phyloP scores from a whole-genome alignment of 1,140 invertebrate species.

The Camponotus pennsylvanicus region DNA sequence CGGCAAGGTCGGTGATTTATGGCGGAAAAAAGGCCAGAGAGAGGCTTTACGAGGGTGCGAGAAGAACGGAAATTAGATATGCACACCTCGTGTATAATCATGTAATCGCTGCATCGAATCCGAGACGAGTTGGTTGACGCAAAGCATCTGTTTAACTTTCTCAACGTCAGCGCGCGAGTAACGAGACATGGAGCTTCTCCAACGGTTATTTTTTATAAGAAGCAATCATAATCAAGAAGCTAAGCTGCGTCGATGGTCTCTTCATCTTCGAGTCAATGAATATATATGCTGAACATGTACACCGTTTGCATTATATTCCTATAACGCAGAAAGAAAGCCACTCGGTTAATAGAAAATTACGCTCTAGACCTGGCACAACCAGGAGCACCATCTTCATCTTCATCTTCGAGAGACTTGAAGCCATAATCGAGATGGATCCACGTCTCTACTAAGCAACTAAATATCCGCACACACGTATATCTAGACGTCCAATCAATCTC shows the following conservation, averaged over 20 bases:
- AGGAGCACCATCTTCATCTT: background rate
- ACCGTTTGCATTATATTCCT: background rate
- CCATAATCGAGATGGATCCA: background rate
- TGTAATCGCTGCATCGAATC: background rate
- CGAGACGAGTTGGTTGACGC: background rate
- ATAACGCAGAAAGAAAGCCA: background rate
- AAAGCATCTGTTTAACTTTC: background rate
- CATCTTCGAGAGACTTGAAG: background rate
- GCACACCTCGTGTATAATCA: background rate
- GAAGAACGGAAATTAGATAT: conserved; percentile 22
- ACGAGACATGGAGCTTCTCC: background rate
- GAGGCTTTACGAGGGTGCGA: background rate
- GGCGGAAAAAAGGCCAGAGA: background rate
- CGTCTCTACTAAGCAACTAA: background rate
- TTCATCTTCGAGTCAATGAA: background rate
- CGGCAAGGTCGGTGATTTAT: conserved; percentile 42
- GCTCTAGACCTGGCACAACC: background rate
- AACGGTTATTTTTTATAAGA: background rate
- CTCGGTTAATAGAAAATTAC: background rate
- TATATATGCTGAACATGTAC: no score
- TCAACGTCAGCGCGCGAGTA: background rate
- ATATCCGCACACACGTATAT: background rate
- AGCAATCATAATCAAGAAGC: conserved; percentile 8
- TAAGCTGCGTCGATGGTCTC: background rate
- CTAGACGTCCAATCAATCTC: background rate